Percentiles rank a stretch among this genome's conserved stretches.
Conservation (phyloP, 2,888 invertebrate genomes). For the Petrolisthes cinctipes region DNA sequence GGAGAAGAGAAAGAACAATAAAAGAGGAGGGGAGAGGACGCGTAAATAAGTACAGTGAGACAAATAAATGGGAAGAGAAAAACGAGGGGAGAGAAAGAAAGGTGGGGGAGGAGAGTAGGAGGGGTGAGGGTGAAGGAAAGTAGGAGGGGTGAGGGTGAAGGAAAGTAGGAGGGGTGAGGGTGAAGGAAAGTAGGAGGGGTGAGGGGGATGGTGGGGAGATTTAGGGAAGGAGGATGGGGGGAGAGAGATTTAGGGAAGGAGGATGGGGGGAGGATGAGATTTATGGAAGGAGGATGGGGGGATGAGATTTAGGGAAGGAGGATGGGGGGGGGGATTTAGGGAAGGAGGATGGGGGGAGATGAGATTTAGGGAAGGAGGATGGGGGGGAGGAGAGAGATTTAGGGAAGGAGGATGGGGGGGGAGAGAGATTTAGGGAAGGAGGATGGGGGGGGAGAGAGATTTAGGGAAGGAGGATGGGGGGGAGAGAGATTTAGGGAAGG, state of each 20-base stretch:
- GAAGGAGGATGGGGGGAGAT: background rate
- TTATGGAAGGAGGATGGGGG: background rate
- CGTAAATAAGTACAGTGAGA: background rate
- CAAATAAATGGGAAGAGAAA: background rate
- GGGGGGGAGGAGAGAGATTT: conserved; percentile 16
- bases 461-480: no score
- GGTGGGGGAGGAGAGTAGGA: background rate
- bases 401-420: conserved; percentile 14
- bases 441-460: no score
- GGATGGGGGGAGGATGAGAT: background rate
- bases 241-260: background rate
- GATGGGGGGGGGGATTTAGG: no score
- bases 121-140: background rate
- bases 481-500: background rate
- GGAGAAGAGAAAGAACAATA: background rate
- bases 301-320: background rate
- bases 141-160: background rate
- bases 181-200: background rate
- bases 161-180: background rate
- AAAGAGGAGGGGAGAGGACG: background rate
- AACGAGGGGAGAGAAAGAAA: background rate
- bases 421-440: background rate
- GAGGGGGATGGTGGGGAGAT: background rate
- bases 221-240: background rate
- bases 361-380: background rate